A percentile compares a stretch with the other conserved stretches of the same genome.
Conservation (phyloP, 2,113 vertebrate genomes). For the Dicentrarchus labrax region DNA sequence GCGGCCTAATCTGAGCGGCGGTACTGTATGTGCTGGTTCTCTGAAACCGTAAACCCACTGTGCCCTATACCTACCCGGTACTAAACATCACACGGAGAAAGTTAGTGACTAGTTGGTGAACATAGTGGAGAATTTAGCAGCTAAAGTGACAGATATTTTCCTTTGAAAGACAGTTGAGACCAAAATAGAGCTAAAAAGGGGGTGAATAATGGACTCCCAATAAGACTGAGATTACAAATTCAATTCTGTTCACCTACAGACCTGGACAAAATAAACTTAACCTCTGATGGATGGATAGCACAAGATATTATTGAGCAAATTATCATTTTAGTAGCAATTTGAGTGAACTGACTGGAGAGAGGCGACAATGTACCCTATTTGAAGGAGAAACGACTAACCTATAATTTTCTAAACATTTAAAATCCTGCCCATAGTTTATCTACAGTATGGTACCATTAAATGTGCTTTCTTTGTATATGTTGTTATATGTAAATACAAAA, state of each 20-base stretch:
- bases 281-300: neutral
- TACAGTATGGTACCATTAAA: no score
- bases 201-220: neutral
- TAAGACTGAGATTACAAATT: neutral
- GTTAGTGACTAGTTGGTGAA: neutral
- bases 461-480: no score
- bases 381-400: no score
- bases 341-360: neutral
- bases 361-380: no score
- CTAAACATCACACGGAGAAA: neutral
- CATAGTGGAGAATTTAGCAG: neutral
- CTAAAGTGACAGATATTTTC: neutral
- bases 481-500: no score
- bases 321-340: neutral
- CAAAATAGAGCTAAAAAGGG: neutral
- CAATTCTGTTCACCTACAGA: neutral
- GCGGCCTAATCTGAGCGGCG: neutral
- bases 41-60: neutral
- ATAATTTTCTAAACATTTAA: no score
- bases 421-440: no score
- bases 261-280: neutral
- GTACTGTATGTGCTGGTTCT: neutral
- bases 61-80: neutral
- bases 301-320: neutral
- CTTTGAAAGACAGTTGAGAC: neutral